Percentiles rank a stretch among this genome's conserved stretches.
Evolutionary conservation across 2,888 invertebrate genomes (phyloP).

Genomic region (Thecophora atra): DNA sequence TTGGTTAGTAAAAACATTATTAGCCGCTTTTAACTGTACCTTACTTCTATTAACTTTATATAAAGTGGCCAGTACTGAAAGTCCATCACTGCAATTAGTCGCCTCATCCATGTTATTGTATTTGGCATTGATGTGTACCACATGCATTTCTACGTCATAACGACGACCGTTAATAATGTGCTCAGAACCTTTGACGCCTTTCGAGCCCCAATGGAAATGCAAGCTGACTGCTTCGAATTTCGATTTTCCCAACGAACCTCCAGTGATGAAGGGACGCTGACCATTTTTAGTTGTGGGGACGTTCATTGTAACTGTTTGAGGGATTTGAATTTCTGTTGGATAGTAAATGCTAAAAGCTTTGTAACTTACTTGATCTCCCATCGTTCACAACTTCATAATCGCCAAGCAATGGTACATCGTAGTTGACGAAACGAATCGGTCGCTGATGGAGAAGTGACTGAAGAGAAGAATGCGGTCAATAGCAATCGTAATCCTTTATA

Average conservation of each 20-base stretch:
- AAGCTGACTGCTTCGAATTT: conserved; percentile 52
- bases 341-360: not conserved
- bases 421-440: conserved; percentile 64
- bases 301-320: conserved; percentile 48
- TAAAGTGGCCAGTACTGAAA: conserved; percentile 73
- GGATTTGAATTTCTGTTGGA: not conserved
- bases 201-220: conserved; percentile 77
- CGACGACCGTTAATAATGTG: conserved; percentile 60
- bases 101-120: conserved; percentile 69
- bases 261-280: conserved; percentile 50
- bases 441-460: too few species aligned
- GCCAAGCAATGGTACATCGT: conserved; percentile 70
- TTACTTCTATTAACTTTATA: conserved; percentile 63
- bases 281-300: conserved; percentile 51
- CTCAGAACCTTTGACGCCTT: conserved; percentile 73
- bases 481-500: too few species aligned
- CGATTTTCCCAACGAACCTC: conserved; percentile 49
- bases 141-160: conserved; percentile 72
- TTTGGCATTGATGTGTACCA: conserved; percentile 73
- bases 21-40: too few species aligned
- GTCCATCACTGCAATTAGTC: conserved; percentile 67
- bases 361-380: conserved; percentile 71
- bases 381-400: conserved; percentile 73
- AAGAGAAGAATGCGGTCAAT: too few species aligned
- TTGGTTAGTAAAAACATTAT: too few species aligned